Evolutionary conservation across 35 echinoderm and acorn worm genomes (phyloP).

Genomic region (Chiridota heheva): DNA sequence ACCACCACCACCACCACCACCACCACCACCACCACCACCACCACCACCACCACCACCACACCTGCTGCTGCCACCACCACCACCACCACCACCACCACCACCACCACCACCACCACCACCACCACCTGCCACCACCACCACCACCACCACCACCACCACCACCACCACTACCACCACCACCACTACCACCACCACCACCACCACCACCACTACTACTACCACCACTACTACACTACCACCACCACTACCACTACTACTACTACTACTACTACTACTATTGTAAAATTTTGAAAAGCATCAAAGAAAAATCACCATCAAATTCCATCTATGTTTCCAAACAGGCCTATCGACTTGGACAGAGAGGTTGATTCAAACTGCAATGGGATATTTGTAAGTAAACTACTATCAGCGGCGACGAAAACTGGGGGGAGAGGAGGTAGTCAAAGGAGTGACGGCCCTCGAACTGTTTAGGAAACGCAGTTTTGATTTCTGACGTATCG

Average conservation of each 20-base stretch:
- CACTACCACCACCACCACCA: background rate
- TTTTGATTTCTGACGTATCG: constrained; percentile 30
- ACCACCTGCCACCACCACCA: background rate
- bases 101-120: background rate
- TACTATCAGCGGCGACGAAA: too few species aligned
- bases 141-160: background rate
- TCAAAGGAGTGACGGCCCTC: too few species aligned
- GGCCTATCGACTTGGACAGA: constrained; percentile 45
- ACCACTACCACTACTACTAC: background rate
- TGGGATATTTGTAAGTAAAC: constrained; percentile 71
- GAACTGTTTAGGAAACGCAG: too few species aligned
- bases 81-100: background rate
- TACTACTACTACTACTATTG: constrained; percentile 5
- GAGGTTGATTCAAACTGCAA: constrained; percentile 78
- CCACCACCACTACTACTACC: background rate
- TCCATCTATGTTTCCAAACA: constrained; percentile 20
- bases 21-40: background rate
- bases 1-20: background rate
- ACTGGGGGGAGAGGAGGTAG: too few species aligned
- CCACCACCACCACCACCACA: too few species aligned
- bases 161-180: background rate
- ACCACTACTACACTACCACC: too few species aligned
- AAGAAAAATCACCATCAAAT: too few species aligned
- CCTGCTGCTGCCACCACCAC: background rate
- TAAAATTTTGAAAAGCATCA: too few species aligned